Conservation (phyloP, 2,888 invertebrate species). For the Cynaeus angustus region DNA sequence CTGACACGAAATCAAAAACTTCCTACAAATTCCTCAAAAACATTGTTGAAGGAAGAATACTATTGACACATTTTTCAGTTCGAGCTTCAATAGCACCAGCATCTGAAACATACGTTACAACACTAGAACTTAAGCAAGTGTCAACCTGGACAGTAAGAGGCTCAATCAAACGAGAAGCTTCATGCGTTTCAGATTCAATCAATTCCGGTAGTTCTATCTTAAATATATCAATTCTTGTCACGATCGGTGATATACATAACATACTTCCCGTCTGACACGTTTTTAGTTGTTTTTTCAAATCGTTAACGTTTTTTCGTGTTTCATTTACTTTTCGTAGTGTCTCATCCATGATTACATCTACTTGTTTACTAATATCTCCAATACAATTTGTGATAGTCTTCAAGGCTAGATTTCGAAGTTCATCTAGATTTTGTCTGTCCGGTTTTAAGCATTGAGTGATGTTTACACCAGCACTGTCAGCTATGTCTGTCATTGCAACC, state of each 20-base stretch:
- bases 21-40: too few relatives aligned
- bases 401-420: too few relatives aligned
- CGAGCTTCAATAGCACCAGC: neutral
- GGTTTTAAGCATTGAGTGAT: neutral
- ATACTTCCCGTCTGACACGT: constrained; percentile 15
- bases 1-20: too few relatives aligned
- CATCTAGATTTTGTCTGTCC: too few relatives aligned
- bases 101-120: neutral
- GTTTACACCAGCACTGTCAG: neutral
- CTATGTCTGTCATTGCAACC: neutral
- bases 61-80: constrained; percentile 20
- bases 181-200: constrained; percentile 6
- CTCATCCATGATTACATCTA: too few relatives aligned
- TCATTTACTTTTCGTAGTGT: too few relatives aligned
- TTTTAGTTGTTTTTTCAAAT: neutral
- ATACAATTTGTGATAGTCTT: too few relatives aligned
- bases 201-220: constrained; percentile 16
- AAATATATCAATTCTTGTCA: constrained; percentile 9
- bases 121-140: neutral
- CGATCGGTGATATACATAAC: constrained; percentile 4
- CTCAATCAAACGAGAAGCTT: constrained; percentile 6
- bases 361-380: too few relatives aligned
- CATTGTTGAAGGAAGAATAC: neutral
- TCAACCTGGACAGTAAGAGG: constrained; percentile 1
- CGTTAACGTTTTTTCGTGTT: too few relatives aligned